Evolutionary conservation across 2,797 vertebrate species (phyloP).

Genomic region (Discoglossus pictus): DNA sequence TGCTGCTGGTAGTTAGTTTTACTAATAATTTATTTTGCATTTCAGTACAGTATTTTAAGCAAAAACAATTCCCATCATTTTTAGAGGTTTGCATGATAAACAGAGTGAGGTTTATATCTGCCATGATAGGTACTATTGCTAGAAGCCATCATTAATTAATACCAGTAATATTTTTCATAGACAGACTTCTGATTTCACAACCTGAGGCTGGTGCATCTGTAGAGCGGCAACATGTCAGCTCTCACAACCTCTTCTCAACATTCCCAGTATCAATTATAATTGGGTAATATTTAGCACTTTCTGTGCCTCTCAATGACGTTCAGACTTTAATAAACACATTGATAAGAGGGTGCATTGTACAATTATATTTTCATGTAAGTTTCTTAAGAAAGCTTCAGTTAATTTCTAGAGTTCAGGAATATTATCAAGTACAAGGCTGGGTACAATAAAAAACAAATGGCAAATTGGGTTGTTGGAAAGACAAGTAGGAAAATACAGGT

Average conservation of each 20-base stretch:
- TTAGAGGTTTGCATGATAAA: too few species aligned
- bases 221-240: not conserved
- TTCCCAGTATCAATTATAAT: not conserved
- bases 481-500: not conserved
- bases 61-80: too few species aligned
- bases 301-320: not conserved
- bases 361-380: conserved; percentile 17
- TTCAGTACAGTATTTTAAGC: too few species aligned
- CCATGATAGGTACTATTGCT: too few species aligned
- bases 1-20: too few species aligned
- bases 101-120: too few species aligned
- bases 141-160: conserved; percentile 2
- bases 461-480: too few species aligned
- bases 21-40: too few species aligned
- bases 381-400: conserved; percentile 6
- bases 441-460: too few species aligned
- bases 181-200: not conserved
- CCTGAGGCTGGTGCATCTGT: not conserved
- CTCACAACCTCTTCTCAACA: not conserved
- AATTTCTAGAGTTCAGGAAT: not conserved
- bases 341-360: not conserved
- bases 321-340: not conserved
- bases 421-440: not conserved
- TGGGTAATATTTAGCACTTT: not conserved
- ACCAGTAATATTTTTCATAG: not conserved